These are phyloP conservation scores for Drosophila melanocephala DNA, from an alignment of 2,888 invertebrate species.

Conservation along the genomic window DNA sequence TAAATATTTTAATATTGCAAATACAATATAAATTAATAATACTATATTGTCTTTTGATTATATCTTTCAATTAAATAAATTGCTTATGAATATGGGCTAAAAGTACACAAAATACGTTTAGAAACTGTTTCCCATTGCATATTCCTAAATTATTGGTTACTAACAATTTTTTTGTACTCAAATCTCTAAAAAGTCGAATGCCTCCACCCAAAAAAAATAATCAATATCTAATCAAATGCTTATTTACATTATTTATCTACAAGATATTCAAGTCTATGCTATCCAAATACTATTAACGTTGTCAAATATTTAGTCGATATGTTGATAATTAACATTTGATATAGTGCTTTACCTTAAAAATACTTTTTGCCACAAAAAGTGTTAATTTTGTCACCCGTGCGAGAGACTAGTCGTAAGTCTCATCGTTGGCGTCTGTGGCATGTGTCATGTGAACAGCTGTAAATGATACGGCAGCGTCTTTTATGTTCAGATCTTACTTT, in stretches of 20 bases:
- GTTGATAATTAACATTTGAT: background rate
- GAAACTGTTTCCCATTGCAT: background rate
- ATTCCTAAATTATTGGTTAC: background rate
- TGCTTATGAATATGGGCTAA: background rate
- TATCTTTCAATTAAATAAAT: background rate
- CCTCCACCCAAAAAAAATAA: background rate
- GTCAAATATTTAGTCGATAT: background rate
- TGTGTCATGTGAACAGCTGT: constrained; percentile 74
- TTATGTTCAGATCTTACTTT: constrained; percentile 48
- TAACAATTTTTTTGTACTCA: background rate
- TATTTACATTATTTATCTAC: background rate
- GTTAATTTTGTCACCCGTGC: constrained; percentile 9
- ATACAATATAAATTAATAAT: background rate
- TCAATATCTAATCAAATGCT: background rate
- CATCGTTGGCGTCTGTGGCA: constrained; percentile 40
- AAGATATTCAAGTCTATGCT: background rate
- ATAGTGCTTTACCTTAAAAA: background rate
- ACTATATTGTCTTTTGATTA: background rate
- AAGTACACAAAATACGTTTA: background rate
- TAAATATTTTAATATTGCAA: no score
- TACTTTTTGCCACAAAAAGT: background rate
- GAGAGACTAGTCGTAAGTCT: constrained; percentile 6
- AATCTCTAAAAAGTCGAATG: background rate
- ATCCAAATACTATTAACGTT: background rate
- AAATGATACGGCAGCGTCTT: constrained; percentile 70